Base-by-base conservation (phyloP, 1,140 invertebrate species). In the Anastrepha ludens region DNA sequence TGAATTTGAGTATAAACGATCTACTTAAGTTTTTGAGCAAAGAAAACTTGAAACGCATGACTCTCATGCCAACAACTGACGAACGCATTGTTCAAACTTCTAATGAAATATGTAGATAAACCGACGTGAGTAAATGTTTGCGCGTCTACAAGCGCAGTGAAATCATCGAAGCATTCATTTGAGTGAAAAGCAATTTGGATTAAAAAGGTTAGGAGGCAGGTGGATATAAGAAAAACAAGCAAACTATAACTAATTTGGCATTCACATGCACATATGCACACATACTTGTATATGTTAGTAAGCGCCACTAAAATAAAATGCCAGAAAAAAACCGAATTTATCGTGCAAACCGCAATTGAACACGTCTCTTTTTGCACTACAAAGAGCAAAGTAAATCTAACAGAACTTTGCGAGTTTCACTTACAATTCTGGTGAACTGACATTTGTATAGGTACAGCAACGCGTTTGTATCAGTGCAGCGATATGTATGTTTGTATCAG, bases 51-150 rank as follows among this genome's bases (percentile, higher is more conserved):
- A n/a, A 74, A 47, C 39, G 41, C 67, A 17, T 74, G 67, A 47
- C 44, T 29, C 6, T 0, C 41, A n/a, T 62, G 8, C 0, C 4
- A 70, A 13, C 41, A 44, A 44, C 17, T 44, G 39, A 74, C 41
- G 44, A 74, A 44, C 17, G 41, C 39, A 74, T 44, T 74, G 29
- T 29, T 13, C 13, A 15, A 47, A 74, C 67, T 74, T 74, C 67
- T 74, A 74, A 74, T 74, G 11, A 74, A 17, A 47, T 41, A 55
- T 55, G 50, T 55, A 47, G 9, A 67, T 67, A 67, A 67, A 67
- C 29, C 39, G 3, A 4, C 41, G 44, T 15, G 2, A 39, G 67
- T 44, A 44, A 74, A 47, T 41, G 44, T 4, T 74, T 74, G 41
- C 15, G 44, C 67, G 44, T 41, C 44, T 13, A 39, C 41, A 74